Percentiles rank a stretch among this genome's conserved stretches.
phyloP scores from a whole-genome alignment of 92 coral and sea anemone species.

The Zoanthus gigantus region DNA sequence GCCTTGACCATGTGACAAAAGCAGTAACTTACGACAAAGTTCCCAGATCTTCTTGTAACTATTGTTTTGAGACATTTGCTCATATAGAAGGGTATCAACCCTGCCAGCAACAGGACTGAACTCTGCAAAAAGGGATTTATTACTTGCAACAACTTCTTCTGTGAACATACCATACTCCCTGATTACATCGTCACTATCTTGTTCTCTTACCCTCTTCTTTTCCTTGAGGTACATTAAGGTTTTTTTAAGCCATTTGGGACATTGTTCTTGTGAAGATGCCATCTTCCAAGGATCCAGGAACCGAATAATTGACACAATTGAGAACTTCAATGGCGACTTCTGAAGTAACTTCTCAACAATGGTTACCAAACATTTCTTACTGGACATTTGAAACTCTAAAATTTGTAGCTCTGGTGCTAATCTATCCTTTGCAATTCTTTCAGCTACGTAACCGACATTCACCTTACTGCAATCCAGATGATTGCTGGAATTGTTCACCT shows the following conservation, averaged over 20 bases:
- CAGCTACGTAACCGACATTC: slow-evolving; percentile 15
- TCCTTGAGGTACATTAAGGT: too few species aligned
- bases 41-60: slow-evolving; percentile 27
- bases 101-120: neutral
- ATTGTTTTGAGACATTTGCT: slow-evolving; percentile 26
- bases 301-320: slow-evolving; percentile 13
- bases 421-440: slow-evolving; percentile 13
- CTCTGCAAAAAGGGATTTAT: slow-evolving; percentile 23
- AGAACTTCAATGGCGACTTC: slow-evolving; percentile 4
- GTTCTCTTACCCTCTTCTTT: slow-evolving; percentile 38
- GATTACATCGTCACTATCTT: slow-evolving; percentile 33
- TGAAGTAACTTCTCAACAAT: slow-evolving; percentile 36
- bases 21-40: slow-evolving; percentile 21
- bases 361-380: slow-evolving; percentile 26
- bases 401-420: slow-evolving; percentile 21
- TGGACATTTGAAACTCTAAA: slow-evolving; percentile 33
- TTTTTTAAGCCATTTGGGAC: neutral
- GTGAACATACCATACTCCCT: slow-evolving; percentile 3
- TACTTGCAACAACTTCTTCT: neutral
- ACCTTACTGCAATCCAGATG: slow-evolving; percentile 25
- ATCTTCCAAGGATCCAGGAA: slow-evolving; percentile 31
- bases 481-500: slow-evolving; percentile 32
- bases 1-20: slow-evolving; percentile 24
- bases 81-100: slow-evolving; percentile 13
- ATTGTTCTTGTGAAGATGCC: slow-evolving; percentile 11